phyloP scores from a whole-genome alignment of 2,113 vertebrate species.

The Pseudopipra pipra region DNA sequence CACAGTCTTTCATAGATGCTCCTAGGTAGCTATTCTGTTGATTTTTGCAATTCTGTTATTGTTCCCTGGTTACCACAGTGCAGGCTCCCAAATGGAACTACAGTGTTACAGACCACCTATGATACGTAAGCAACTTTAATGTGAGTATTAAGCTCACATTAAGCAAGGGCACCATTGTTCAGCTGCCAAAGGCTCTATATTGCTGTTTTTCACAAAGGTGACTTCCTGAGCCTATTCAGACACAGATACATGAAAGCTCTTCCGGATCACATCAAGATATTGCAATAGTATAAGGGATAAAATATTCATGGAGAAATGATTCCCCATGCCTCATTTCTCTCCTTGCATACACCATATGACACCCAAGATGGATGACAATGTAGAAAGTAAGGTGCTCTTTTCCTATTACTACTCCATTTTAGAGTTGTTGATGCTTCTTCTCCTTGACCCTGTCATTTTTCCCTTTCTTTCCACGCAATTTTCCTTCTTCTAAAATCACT shows the following conservation, averaged over 20 bases:
- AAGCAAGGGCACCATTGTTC: rapidly evolving
- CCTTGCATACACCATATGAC: neutral
- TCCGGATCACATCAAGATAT: neutral
- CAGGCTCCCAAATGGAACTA: neutral
- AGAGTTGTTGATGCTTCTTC: neutral
- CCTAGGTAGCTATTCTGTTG: neutral
- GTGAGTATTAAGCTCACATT: neutral
- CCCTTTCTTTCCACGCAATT: neutral
- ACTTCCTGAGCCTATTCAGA: neutral
- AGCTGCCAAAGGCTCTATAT: neutral
- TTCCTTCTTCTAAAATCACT: neutral
- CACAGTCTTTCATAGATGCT: neutral
- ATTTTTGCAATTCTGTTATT: neutral
- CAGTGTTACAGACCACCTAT: neutral
- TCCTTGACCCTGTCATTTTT: neutral
- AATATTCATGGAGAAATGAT: neutral
- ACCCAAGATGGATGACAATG: neutral
- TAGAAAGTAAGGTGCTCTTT: neutral
- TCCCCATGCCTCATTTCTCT: neutral
- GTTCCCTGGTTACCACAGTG: neutral
- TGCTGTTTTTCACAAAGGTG: neutral
- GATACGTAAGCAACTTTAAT: neutral
- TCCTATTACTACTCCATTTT: neutral
- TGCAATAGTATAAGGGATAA: neutral
- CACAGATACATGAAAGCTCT: neutral